Percentiles rank a stretch among this genome's conserved stretches.
phyloP scores from a whole-genome alignment of 1,140 invertebrate genomes.

The Lepidostoma basale region DNA sequence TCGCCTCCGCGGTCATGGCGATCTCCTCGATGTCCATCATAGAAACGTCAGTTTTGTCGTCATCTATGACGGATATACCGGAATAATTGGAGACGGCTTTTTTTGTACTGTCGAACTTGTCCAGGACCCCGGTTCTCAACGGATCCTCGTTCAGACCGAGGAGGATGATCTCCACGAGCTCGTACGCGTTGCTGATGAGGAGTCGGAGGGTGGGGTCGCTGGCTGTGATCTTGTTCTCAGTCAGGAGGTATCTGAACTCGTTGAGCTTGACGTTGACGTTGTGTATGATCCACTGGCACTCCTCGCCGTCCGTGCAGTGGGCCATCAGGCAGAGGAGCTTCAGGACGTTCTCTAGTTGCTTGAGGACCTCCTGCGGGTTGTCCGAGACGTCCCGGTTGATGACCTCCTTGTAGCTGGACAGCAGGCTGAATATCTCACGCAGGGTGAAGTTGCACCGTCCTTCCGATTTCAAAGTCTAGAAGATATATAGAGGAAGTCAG shows the following conservation, averaged over 20 bases:
- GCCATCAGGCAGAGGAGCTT: constrained; percentile 3
- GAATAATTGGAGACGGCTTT: too few relatives aligned
- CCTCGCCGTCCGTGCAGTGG: constrained; percentile 6
- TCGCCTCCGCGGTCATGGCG: too few relatives aligned
- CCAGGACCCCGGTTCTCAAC: too few relatives aligned
- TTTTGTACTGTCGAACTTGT: too few relatives aligned
- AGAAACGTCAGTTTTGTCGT: too few relatives aligned
- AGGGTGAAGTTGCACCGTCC: neutral
- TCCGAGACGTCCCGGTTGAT: neutral
- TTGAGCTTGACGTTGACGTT: neutral
- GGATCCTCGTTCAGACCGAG: neutral
- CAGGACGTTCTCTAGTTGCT: neutral
- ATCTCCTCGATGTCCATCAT: too few relatives aligned
- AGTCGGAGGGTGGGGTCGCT: neutral
- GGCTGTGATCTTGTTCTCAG: neutral
- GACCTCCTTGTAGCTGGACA: neutral
- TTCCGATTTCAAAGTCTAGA: neutral
- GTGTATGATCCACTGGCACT: constrained; percentile 9
- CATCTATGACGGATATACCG: too few relatives aligned
- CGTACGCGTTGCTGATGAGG: neutral
- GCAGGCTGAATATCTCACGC: neutral
- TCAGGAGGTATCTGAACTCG: neutral
- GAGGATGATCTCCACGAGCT: neutral
- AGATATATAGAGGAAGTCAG: too few relatives aligned
- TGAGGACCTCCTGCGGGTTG: neutral